Evolutionary conservation across 2,113 vertebrate genomes (phyloP).

Genomic region (Acanthisitta chloris): DNA sequence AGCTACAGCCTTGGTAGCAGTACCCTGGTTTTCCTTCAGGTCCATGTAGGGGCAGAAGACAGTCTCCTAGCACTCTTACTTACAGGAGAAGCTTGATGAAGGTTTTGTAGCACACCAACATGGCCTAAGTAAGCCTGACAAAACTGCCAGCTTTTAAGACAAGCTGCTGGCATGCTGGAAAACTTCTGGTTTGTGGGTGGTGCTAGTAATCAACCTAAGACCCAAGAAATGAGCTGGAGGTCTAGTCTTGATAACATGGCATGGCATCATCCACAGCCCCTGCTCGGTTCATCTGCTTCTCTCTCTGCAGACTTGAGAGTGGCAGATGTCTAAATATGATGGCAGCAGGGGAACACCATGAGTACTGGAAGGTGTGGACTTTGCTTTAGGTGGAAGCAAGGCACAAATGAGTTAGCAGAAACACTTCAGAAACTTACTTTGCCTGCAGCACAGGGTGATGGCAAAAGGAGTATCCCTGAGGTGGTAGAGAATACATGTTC

Average conservation of each 20-base stretch:
- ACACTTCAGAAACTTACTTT: background rate
- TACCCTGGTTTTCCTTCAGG: background rate
- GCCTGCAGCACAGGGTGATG: background rate
- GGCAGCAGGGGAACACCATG: too few relatives aligned
- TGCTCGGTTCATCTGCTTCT: background rate
- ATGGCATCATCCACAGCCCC: rapidly evolving
- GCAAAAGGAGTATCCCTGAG: background rate
- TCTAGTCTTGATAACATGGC: background rate
- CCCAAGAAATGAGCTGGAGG: background rate
- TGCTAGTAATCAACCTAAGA: background rate
- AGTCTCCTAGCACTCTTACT: background rate
- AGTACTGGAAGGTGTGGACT: background rate
- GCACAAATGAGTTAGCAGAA: background rate
- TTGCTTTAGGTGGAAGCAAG: background rate
- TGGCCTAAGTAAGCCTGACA: background rate
- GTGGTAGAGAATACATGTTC: background rate
- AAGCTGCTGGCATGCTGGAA: background rate
- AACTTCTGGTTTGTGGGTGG: background rate
- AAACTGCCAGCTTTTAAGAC: background rate
- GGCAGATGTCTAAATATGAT: background rate
- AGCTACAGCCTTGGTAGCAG: background rate
- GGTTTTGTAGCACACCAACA: background rate
- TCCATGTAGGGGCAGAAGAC: background rate
- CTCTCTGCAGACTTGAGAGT: background rate
- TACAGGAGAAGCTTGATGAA: background rate